phyloP scores from a whole-genome alignment of 2,113 vertebrate species.

The Dunckerocampus dactyliophorus region DNA sequence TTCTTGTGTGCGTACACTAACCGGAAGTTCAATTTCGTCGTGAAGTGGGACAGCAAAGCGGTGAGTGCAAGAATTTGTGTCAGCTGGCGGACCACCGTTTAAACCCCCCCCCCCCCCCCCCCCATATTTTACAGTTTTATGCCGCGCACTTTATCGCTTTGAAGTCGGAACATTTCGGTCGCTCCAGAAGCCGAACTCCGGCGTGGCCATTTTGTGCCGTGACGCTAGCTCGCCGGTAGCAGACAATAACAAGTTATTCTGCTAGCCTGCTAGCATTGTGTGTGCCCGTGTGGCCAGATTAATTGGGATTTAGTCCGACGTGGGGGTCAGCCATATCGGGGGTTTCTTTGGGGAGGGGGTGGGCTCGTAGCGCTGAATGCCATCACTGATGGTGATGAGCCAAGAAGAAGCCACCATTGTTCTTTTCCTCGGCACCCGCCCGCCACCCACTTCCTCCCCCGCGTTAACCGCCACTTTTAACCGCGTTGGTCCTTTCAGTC shows the following conservation, averaged over 20 bases:
- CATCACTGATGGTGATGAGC: conserved; percentile 14
- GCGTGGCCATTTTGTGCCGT: conserved; percentile 1
- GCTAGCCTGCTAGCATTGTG: conserved; percentile 11
- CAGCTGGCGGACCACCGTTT: conserved; percentile 41
- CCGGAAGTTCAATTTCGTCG: conserved; percentile 72
- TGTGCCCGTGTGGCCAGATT: conserved; percentile 17
- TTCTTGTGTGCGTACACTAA: conserved; percentile 48
- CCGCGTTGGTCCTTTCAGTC: neutral
- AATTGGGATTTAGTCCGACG: conserved; percentile 53
- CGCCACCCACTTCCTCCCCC: conserved; percentile 27
- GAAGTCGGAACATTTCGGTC: neutral
- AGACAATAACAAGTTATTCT: conserved; percentile 48
- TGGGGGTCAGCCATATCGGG: conserved; percentile 1
- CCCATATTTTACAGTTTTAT: neutral
- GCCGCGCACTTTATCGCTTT: conserved; percentile 16
- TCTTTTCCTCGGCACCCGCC: conserved; percentile 21
- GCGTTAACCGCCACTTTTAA: neutral
- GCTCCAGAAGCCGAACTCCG: neutral
- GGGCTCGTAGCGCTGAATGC: conserved; percentile 39
- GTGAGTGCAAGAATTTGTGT: conserved; percentile 66
- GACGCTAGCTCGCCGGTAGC: conserved; percentile 22
- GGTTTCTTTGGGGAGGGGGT: conserved; percentile 15
- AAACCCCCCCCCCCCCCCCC: neutral
- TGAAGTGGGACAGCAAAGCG: conserved; percentile 74
- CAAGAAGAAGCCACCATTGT: conserved; percentile 31